Conservation (phyloP, 1,140 invertebrate genomes). For the Scaptomyza pallida region DNA sequence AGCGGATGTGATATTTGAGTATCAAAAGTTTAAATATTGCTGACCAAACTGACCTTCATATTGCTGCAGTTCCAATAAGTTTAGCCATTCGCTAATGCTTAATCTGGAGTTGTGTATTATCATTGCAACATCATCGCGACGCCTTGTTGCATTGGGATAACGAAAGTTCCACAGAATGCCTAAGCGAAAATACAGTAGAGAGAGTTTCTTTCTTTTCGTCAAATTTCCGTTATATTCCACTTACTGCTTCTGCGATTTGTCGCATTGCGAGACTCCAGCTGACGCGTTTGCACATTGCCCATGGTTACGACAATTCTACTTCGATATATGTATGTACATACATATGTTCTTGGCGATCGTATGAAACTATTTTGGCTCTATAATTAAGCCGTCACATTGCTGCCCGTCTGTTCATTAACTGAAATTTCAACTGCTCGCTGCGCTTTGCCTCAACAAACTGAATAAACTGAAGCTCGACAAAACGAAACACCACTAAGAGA, state of each 20-base stretch:
- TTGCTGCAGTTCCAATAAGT: constrained; percentile 72
- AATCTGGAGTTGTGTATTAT: constrained; percentile 76
- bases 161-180: constrained; percentile 83
- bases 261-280: constrained; percentile 49
- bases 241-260: constrained; percentile 68
- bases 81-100: constrained; percentile 71
- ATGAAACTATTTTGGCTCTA: constrained; percentile 15
- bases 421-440: constrained; percentile 60
- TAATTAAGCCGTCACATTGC: constrained; percentile 51
- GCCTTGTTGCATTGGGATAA: constrained; percentile 56
- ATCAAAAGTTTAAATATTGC: constrained; percentile 7
- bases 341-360: constrained; percentile 9
- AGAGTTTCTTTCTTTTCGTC: not conserved
- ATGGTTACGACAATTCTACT: constrained; percentile 37
- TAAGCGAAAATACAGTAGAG: constrained; percentile 22
- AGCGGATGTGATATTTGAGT: constrained; percentile 3
- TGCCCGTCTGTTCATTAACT: constrained; percentile 18
- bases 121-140: constrained; percentile 65
- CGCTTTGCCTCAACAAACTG: constrained; percentile 57
- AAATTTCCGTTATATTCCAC: constrained; percentile 3
- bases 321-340: too few species aligned
- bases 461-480: constrained; percentile 45
- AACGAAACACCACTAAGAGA: constrained; percentile 25
- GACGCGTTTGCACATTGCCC: constrained; percentile 69
- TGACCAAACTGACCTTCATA: constrained; percentile 61